phyloP scores from a whole-genome alignment of 2,888 invertebrate genomes.

The Cheilosia soror region DNA sequence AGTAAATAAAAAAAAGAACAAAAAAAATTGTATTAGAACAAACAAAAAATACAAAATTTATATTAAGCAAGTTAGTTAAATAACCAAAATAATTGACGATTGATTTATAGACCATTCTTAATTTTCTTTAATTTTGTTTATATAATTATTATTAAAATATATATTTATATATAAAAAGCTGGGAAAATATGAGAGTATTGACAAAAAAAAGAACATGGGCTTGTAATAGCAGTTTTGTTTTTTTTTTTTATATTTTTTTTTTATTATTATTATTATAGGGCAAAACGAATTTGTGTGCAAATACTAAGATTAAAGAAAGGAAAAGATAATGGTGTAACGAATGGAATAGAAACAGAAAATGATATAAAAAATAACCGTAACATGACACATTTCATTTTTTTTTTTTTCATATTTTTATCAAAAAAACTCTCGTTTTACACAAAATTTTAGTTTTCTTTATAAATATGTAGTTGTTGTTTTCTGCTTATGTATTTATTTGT shows the following conservation, averaged over 20 bases:
- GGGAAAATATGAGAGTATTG: constrained; percentile 43
- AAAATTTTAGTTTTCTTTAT: constrained; percentile 13
- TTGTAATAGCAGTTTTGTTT: constrained; percentile 32
- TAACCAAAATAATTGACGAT: constrained; percentile 72
- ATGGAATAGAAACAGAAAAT: constrained; percentile 23
- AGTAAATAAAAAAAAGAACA: constrained; percentile 77
- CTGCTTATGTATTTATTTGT: constrained; percentile 62
- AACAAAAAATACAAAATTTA: constrained; percentile 65
- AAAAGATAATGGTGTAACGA: constrained; percentile 39
- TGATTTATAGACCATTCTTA: constrained; percentile 73
- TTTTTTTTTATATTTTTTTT: constrained; percentile 35
- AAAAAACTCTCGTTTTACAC: constrained; percentile 33
- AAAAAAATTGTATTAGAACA: constrained; percentile 70
- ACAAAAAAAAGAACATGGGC: constrained; percentile 17
- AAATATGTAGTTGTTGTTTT: constrained; percentile 20
- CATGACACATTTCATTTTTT: constrained; percentile 24
- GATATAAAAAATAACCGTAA: not conserved
- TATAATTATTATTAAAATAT: constrained; percentile 72
- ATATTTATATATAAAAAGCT: constrained; percentile 70
- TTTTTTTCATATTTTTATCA: constrained; percentile 20
- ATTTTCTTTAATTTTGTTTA: constrained; percentile 54
- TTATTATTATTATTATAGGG: constrained; percentile 50
- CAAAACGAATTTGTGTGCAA: constrained; percentile 74
- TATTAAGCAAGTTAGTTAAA: constrained; percentile 74
- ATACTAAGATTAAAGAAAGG: constrained; percentile 67